A percentile compares a stretch with the other conserved stretches of the same genome.
phyloP scores from a whole-genome alignment of 2,888 invertebrate species.

The Acrobasis suavella region DNA sequence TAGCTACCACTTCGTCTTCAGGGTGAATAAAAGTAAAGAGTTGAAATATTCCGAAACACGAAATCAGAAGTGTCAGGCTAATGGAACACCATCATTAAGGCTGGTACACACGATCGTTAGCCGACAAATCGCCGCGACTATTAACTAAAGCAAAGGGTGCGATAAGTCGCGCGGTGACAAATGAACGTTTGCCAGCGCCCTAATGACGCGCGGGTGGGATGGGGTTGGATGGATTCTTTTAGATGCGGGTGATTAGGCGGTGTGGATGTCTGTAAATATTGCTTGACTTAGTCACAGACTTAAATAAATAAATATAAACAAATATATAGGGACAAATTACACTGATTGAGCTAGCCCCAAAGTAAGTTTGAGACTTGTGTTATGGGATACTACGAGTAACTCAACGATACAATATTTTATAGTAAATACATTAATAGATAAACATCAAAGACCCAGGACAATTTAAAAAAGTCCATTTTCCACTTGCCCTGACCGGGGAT shows the following conservation, averaged over 20 bases:
- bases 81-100: conserved; percentile 30
- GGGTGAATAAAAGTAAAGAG: not conserved
- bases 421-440: no score
- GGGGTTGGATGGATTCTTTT: conserved; percentile 15
- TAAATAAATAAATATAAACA: no score
- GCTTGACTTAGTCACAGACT: not conserved
- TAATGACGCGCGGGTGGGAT: conserved; percentile 39
- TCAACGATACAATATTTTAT: no score
- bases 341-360: no score
- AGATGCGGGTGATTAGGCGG: not conserved
- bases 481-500: no score
- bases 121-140: conserved; percentile 40
- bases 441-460: no score
- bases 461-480: no score
- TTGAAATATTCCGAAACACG: conserved; percentile 1
- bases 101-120: conserved; percentile 30
- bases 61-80: conserved; percentile 1
- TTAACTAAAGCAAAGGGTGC: conserved; percentile 38
- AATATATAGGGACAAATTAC: no score
- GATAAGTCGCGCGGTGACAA: conserved; percentile 45
- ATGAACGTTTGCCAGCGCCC: conserved; percentile 34
- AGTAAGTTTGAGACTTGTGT: no score
- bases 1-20: no score
- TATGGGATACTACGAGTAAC: no score
- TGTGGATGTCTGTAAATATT: not conserved